Evolutionary conservation across 2,113 vertebrate genomes (phyloP), one percentile per base, ranked within the genome.

Genomic region (Platycercus adscitus): DNA sequence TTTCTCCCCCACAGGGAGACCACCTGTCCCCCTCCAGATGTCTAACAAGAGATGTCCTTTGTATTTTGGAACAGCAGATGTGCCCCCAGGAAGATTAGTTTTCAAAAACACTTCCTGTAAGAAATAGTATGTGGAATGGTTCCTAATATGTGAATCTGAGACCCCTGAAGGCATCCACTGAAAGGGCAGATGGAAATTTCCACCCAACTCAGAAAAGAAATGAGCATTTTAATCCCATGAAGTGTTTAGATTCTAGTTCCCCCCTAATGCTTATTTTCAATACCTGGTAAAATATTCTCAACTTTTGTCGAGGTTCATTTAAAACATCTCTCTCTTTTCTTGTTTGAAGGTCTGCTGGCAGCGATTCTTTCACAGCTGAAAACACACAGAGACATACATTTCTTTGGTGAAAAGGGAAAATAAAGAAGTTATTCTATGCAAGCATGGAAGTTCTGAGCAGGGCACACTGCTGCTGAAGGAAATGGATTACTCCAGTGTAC

Each of bases 281-380:
- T 98, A 99, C 99, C 99, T 99, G 99, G 97, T 99, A 99, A 98
- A 99, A 99, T 98, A 99, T 99, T 94, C 99, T 98, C 91, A 99
- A 97, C 93, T 99, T 99, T 96, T 99, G 99, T 31, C 99, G 98
- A 37, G 99, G 99, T 94, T 99, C 99, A 97, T 98, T 99, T 82
- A 98, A 97, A 92, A 98, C 96, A 96, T 99, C 99, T 89, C 98
- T 98, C 96, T 99, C 99, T 98, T 98, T 99, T 94, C 98, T 99
- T 88, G 98, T 98, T 86, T 99, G 99, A 88, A 99, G 97, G 88
- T 99, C 99, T 97, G 99, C 96, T 79, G 98, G 98, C 93, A 99
- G 95, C 11, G 99, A 98, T 97, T 99, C 99, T 97, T 99, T 99
- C 96, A 99, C 98, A 98, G 99, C 99, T 99, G 91, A 86, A 98